Evolutionary conservation across 2,888 invertebrate genomes (phyloP).

Genomic region (Strigamia crassipes): DNA sequence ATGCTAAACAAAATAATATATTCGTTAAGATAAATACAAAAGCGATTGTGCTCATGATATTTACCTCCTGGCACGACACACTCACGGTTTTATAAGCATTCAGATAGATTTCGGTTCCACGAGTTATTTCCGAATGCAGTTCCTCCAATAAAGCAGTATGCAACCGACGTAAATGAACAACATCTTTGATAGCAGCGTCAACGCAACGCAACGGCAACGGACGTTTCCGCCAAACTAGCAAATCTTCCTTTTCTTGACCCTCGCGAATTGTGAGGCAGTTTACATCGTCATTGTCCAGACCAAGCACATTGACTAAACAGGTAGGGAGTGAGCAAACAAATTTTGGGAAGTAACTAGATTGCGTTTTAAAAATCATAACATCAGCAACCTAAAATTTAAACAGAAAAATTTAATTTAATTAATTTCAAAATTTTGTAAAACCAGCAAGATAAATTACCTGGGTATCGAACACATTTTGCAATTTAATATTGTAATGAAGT

Average conservation of each 20-base stretch:
- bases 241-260: background rate
- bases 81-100: background rate
- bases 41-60: too few relatives aligned
- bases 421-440: background rate
- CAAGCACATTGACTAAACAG: background rate
- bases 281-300: background rate
- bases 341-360: background rate
- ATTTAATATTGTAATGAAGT: background rate
- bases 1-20: conserved; percentile 31
- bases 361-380: background rate
- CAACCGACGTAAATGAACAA: background rate
- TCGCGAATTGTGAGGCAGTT: background rate
- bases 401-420: background rate
- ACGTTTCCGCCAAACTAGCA: background rate
- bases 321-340: background rate
- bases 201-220: background rate
- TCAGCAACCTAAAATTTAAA: conserved; percentile 14
- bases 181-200: background rate
- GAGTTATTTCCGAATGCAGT: background rate
- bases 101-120: background rate
- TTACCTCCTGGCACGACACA: background rate
- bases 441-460: background rate
- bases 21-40: background rate
- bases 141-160: background rate
- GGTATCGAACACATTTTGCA: background rate